These are phyloP conservation scores for Verasper variegatus DNA, from an alignment of 2,113 vertebrate genomes.

Conservation along the genomic window DNA sequence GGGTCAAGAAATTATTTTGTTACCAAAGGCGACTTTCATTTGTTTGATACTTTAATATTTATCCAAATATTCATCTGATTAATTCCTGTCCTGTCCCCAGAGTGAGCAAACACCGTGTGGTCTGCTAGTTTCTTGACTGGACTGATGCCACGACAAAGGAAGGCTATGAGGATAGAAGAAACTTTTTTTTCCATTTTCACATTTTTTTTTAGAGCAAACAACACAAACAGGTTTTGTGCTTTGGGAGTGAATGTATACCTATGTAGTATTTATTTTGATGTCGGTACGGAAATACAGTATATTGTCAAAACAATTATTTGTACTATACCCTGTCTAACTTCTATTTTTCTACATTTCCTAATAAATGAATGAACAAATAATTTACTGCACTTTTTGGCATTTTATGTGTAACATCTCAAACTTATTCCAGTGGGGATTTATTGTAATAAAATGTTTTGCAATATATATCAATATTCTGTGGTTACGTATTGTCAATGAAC, in stretches of 20 bases:
- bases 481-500: neutral
- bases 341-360: constrained; percentile 25
- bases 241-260: constrained; percentile 9
- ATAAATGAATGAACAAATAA: constrained; percentile 36
- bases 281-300: neutral
- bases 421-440: neutral
- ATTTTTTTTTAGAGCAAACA: neutral
- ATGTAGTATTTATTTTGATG: constrained; percentile 76
- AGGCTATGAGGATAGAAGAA: neutral
- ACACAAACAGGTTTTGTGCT: constrained; percentile 4
- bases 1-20: neutral
- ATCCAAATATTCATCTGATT: constrained; percentile 9
- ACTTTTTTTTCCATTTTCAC: too few species aligned
- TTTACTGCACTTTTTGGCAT: neutral
- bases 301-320: neutral
- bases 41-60: neutral
- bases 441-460: neutral
- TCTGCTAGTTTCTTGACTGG: neutral
- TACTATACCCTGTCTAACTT: neutral
- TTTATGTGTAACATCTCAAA: neutral
- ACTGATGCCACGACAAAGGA: neutral
- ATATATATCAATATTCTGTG: neutral
- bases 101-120: constrained; percentile 19
- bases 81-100: constrained; percentile 39
- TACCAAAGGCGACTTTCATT: neutral